Conservation (phyloP, 1,140 invertebrate genomes). For the Trypoxylus dichotomus region DNA sequence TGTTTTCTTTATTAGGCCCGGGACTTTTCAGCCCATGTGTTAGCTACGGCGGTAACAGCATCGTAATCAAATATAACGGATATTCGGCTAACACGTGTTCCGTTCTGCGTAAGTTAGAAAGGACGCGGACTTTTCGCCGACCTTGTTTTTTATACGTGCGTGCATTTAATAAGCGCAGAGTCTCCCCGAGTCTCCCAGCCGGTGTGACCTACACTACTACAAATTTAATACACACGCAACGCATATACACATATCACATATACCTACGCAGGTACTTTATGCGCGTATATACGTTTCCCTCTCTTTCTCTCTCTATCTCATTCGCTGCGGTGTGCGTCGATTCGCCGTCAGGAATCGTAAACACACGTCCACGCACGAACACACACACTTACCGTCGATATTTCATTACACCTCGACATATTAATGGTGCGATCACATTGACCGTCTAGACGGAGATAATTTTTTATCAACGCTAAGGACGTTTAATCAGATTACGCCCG, state of each 20-base stretch:
- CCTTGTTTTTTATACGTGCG: too few relatives aligned
- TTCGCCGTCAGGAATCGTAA: neutral
- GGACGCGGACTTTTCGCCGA: too few relatives aligned
- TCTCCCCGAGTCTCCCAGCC: neutral
- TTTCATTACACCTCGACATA: constrained; percentile 27
- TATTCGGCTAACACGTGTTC: too few relatives aligned
- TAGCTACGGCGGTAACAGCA: too few relatives aligned
- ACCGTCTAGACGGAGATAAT: constrained; percentile 28
- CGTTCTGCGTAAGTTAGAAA: too few relatives aligned
- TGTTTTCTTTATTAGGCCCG: too few relatives aligned
- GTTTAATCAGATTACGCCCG: constrained; percentile 12
- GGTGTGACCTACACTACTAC: neutral
- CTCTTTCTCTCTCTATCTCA: too few relatives aligned
- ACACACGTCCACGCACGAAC: neutral
- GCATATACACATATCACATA: neutral
- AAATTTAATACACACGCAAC: neutral
- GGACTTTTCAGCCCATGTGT: too few relatives aligned
- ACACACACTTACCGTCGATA: neutral
- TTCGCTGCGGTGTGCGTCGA: neutral
- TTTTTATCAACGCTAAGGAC: constrained; percentile 14
- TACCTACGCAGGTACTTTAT: neutral
- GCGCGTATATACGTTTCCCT: neutral
- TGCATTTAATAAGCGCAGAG: too few relatives aligned
- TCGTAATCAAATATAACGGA: too few relatives aligned
- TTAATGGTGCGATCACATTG: constrained; percentile 26